Percentiles rank a stretch among this genome's conserved stretches.
Evolutionary conservation across 1,140 invertebrate species (phyloP).

Genomic region (Elymnias hypermnestra): DNA sequence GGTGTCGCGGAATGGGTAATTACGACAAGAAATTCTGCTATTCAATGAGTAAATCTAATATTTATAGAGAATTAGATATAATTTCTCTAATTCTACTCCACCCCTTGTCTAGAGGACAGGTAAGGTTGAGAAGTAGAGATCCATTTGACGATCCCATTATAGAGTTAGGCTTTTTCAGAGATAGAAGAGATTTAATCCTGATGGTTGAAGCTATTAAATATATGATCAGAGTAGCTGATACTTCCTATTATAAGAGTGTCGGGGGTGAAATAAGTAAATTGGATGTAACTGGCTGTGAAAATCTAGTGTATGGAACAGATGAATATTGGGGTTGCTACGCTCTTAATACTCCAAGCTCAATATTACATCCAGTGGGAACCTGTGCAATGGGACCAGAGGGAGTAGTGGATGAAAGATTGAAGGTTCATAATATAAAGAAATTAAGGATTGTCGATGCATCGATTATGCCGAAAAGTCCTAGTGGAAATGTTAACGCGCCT

Average conservation of each 20-base stretch:
- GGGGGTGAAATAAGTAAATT: constrained; percentile 40
- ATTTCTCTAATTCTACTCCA: constrained; percentile 65
- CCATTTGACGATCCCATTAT: constrained; percentile 80
- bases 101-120: constrained; percentile 77
- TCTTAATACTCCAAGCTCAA: constrained; percentile 82
- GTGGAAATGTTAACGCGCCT: constrained; percentile 78
- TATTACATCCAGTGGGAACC: constrained; percentile 89
- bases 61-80: constrained; percentile 62
- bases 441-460: constrained; percentile 86
- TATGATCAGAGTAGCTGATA: constrained; percentile 40
- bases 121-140: constrained; percentile 75
- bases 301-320: constrained; percentile 73
- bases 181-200: constrained; percentile 64
- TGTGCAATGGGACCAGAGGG: constrained; percentile 86
- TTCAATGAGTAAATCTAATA: constrained; percentile 82
- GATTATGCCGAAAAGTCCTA: constrained; percentile 80
- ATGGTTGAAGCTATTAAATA: constrained; percentile 61
- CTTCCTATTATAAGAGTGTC: constrained; percentile 44
- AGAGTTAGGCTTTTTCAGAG: constrained; percentile 78
- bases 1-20: constrained; percentile 80
- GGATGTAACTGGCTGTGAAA: constrained; percentile 76
- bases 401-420: constrained; percentile 82
- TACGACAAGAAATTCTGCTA: constrained; percentile 80
- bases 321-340: constrained; percentile 85
- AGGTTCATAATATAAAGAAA: constrained; percentile 79